These are phyloP conservation scores for Archilochus colubris DNA, from an alignment of 2,113 vertebrate species.

Conservation along the genomic window DNA sequence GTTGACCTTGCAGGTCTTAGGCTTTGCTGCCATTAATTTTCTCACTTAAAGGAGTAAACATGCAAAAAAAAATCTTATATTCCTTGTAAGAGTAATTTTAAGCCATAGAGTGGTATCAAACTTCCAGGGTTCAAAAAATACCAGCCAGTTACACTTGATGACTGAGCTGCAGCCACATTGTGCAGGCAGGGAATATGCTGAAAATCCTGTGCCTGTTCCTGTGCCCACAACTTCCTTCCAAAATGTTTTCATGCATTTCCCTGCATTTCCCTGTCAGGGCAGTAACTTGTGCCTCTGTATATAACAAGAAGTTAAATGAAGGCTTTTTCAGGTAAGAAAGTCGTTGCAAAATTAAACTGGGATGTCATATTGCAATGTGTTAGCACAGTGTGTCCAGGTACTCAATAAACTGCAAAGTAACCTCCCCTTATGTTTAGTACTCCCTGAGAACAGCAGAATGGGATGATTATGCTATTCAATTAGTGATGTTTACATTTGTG, in stretches of 20 bases:
- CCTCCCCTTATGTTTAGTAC: neutral
- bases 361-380: neutral
- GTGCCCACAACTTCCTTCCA: neutral
- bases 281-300: neutral
- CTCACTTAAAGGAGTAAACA: neutral
- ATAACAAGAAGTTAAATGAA: neutral
- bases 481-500: neutral
- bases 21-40: neutral
- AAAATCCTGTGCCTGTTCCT: neutral
- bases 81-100: neutral
- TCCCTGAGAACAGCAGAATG: neutral
- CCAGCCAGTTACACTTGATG: neutral
- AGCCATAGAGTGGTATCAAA: neutral
- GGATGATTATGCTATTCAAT: neutral
- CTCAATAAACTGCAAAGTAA: neutral
- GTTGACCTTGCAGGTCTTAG: neutral
- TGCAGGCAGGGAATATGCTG: neutral
- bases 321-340: neutral
- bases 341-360: neutral
- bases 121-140: neutral
- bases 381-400: neutral
- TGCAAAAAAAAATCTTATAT: neutral
- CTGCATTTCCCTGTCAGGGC: neutral
- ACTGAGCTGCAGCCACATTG: neutral
- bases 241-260: neutral